Evolutionary conservation across 2,797 vertebrate species (phyloP).

Genomic region (Bovichtus variegatus): DNA sequence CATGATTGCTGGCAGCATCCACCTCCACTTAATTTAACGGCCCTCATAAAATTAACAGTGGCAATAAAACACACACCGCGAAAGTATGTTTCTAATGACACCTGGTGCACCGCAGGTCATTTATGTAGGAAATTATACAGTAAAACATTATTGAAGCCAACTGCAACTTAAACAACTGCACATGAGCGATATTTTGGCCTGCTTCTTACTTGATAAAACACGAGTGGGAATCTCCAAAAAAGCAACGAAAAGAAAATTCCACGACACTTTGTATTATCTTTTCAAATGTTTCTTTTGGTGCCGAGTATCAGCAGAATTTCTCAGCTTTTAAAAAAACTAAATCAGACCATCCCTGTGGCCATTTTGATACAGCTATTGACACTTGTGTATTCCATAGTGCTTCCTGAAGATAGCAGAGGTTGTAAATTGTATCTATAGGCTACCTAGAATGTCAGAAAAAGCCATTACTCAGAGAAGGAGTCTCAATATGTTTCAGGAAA

Average conservation of each 20-base stretch:
- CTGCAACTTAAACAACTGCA: conserved; percentile 16
- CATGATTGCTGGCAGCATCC: conserved; percentile 77
- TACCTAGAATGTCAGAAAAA: conserved; percentile 53
- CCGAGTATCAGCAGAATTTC: background rate
- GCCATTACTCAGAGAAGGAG: conserved; percentile 69
- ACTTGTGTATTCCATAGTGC: conserved; percentile 52
- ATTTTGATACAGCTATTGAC: conserved; percentile 54
- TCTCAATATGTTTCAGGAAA: conserved; percentile 69
- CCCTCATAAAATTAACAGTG: conserved; percentile 84
- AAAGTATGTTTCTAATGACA: conserved; percentile 86
- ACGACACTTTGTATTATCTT: background rate
- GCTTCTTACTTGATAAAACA: background rate
- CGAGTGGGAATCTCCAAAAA: background rate
- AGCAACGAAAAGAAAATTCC: background rate
- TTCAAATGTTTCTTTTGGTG: background rate
- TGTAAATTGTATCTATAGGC: conserved; percentile 69
- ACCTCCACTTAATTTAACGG: conserved; percentile 82
- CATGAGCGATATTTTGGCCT: background rate
- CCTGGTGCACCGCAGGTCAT: conserved; percentile 81
- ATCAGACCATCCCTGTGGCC: conserved; percentile 22
- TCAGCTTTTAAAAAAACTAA: background rate
- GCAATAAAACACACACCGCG: conserved; percentile 81
- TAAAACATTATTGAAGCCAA: conserved; percentile 81
- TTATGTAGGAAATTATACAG: conserved; percentile 79
- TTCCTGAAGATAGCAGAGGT: conserved; percentile 46